Percentiles rank a stretch among this genome's conserved stretches.
These are phyloP conservation scores for Clinocottus analis DNA, from an alignment of 2,113 vertebrate species.

Conservation along the genomic window DNA sequence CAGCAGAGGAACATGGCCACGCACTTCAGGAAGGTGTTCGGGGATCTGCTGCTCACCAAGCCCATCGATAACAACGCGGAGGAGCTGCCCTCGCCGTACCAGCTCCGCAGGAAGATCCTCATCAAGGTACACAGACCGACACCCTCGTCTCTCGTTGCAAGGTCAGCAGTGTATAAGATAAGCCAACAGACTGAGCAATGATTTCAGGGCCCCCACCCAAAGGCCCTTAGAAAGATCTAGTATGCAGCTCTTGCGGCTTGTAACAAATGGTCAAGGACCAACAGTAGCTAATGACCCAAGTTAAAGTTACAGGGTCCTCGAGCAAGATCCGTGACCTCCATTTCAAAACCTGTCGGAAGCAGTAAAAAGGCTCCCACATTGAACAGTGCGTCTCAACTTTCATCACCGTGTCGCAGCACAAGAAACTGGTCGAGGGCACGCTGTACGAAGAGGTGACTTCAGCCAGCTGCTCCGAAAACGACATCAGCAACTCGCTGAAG, in stretches of 20 bases:
- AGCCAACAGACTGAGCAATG: background rate
- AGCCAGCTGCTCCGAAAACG: conserved; percentile 88
- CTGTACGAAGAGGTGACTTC: conserved; percentile 88
- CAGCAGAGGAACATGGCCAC: conserved; percentile 93
- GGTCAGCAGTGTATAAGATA: background rate
- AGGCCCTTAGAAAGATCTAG: background rate
- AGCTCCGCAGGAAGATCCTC: conserved; percentile 90
- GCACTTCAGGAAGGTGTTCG: conserved; percentile 91
- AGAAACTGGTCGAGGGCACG: conserved; percentile 90
- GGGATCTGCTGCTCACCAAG: conserved; percentile 90
- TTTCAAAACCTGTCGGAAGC: background rate
- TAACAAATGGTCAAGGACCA: too few species aligned
- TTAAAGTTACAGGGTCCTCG: background rate
- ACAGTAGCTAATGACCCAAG: too few species aligned
- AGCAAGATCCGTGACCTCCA: background rate
- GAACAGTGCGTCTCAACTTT: background rate
- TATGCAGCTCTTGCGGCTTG: background rate
- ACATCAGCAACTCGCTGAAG: conserved; percentile 92
- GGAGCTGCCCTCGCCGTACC: conserved; percentile 87
- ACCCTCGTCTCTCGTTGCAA: background rate
- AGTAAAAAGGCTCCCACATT: background rate
- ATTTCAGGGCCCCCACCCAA: background rate
- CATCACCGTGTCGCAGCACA: conserved; percentile 80
- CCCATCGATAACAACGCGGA: conserved; percentile 86
- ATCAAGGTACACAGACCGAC: conserved; percentile 83